Percentiles rank a stretch among this genome's conserved stretches.
phyloP scores from a whole-genome alignment of 2,888 invertebrate species.

The Leucozona laternaria region DNA sequence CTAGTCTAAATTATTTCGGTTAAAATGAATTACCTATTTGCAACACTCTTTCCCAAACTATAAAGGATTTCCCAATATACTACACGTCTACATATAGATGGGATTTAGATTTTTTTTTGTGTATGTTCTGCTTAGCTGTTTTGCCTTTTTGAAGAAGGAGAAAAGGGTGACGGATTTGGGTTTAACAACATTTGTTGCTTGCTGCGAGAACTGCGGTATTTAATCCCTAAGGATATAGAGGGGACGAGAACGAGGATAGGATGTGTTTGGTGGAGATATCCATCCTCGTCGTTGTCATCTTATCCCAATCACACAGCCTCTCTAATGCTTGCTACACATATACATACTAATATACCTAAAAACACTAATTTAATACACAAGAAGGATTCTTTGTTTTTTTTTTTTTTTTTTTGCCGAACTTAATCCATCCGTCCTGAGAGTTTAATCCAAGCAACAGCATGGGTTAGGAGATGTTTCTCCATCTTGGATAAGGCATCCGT shows the following conservation, averaged over 20 bases:
- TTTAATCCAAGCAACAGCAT: constrained; percentile 73
- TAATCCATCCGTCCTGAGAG: constrained; percentile 71
- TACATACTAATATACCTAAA: neutral
- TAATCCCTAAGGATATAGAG: constrained; percentile 8
- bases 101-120: constrained; percentile 46
- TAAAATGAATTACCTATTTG: too few relatives aligned
- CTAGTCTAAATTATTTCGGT: too few relatives aligned
- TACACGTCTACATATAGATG: constrained; percentile 44
- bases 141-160: constrained; percentile 26
- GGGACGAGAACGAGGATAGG: neutral
- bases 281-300: constrained; percentile 39
- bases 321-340: neutral
- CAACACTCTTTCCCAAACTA: neutral
- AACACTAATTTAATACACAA: constrained; percentile 8
- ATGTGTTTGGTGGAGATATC: constrained; percentile 24
- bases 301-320: constrained; percentile 35
- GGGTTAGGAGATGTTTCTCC: constrained; percentile 43
- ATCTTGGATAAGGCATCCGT: constrained; percentile 65
- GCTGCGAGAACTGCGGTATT: constrained; percentile 46
- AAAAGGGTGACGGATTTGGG: constrained; percentile 71
- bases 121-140: constrained; percentile 15
- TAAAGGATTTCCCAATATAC: constrained; percentile 54
- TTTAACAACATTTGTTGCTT: constrained; percentile 75
- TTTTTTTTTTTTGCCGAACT: constrained; percentile 53
- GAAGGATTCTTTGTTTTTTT: constrained; percentile 31